phyloP scores from a whole-genome alignment of 1,140 invertebrate genomes.

The Apocrypta bakeri region DNA sequence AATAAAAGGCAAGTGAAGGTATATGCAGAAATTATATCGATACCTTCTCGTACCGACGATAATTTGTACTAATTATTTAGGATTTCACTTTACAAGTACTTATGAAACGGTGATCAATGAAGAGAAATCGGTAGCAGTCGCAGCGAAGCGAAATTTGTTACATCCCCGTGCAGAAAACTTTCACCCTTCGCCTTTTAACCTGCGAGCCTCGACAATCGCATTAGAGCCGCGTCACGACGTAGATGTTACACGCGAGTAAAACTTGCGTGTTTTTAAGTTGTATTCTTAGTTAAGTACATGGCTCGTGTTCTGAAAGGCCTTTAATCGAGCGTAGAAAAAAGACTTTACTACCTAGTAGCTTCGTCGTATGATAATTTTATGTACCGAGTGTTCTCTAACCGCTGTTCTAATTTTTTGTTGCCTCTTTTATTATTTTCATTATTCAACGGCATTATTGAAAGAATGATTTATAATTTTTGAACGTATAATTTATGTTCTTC shows the following conservation, averaged over 20 bases:
- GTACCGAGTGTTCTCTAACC: too few relatives aligned
- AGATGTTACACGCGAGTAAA: not conserved
- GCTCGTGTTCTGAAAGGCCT: too few relatives aligned
- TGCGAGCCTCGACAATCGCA: conserved; percentile 1
- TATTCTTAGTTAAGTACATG: not conserved
- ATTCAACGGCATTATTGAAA: too few relatives aligned
- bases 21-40: not conserved
- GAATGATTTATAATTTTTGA: too few relatives aligned
- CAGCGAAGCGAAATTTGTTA: not conserved
- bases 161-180: conserved; percentile 26
- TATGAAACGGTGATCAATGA: not conserved
- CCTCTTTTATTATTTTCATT: too few relatives aligned
- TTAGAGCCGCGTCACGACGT: not conserved
- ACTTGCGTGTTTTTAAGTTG: not conserved
- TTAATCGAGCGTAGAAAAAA: too few relatives aligned
- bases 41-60: not conserved
- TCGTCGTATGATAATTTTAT: too few relatives aligned
- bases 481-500: too few relatives aligned
- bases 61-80: conserved; percentile 24
- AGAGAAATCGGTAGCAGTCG: conserved; percentile 16
- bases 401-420: too few relatives aligned
- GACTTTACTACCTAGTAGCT: too few relatives aligned
- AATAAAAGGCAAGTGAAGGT: not conserved
- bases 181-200: conserved; percentile 41
- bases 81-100: not conserved